Conservation (phyloP, 2,797 vertebrate species). For the Leptodactylus fallax region DNA sequence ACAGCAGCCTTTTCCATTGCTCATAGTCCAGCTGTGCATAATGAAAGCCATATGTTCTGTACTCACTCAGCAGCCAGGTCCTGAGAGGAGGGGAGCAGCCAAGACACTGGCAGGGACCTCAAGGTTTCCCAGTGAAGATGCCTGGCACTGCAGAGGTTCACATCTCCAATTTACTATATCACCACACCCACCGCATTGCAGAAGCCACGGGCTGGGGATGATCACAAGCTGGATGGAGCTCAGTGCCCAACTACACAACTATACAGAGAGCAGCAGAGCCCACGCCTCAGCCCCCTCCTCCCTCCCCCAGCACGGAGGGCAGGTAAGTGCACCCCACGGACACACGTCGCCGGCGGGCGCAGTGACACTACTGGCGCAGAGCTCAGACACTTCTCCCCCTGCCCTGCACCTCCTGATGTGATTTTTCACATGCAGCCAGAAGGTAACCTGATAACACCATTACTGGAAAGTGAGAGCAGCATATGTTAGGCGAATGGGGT, state of each 20-base stretch:
- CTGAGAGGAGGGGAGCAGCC: background rate
- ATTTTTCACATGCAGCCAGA: slow-evolving; percentile 10
- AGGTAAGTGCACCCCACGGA: slow-evolving; percentile 4
- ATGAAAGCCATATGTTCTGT: slow-evolving; percentile 71
- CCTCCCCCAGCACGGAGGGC: background rate
- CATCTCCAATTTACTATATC: slow-evolving; percentile 70
- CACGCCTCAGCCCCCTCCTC: background rate
- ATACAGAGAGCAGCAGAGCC: background rate
- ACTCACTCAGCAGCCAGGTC: slow-evolving; percentile 58
- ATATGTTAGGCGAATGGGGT: slow-evolving; percentile 6
- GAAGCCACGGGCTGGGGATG: slow-evolving; percentile 77
- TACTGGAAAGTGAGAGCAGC: slow-evolving; percentile 36
- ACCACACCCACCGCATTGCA: slow-evolving; percentile 95
- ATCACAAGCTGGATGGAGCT: slow-evolving; percentile 30
- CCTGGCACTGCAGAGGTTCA: slow-evolving; percentile 72
- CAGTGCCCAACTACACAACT: slow-evolving; percentile 7
- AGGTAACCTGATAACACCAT: slow-evolving; percentile 35
- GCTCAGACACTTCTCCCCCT: no score
- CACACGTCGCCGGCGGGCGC: no score
- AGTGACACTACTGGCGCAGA: no score
- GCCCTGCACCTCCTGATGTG: background rate
- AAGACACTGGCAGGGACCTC: slow-evolving; percentile 61
- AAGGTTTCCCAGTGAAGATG: slow-evolving; percentile 20
- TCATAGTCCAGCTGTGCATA: slow-evolving; percentile 52
- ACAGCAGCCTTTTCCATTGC: slow-evolving; percentile 12